Evolutionary conservation across 2,888 invertebrate genomes (phyloP).

Genomic region (Limnephilus auricula): DNA sequence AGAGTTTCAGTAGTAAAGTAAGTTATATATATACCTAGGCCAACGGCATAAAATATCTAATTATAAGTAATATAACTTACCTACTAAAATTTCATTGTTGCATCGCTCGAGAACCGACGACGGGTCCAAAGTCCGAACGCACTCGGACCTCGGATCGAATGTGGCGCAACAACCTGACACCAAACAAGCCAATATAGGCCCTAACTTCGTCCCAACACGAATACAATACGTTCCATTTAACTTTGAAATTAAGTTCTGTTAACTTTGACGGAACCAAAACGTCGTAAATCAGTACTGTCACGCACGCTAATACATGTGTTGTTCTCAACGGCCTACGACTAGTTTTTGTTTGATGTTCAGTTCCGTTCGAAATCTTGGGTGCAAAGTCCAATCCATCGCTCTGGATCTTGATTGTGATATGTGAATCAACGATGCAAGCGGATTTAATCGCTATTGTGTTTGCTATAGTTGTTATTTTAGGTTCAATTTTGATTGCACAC

Average conservation of each 20-base stretch:
- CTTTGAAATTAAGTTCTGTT: not conserved
- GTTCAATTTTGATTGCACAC: not conserved
- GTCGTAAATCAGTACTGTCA: not conserved
- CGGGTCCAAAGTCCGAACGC: slow-evolving; percentile 69
- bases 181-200: not conserved
- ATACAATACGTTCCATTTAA: not conserved
- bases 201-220: not conserved
- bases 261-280: not conserved
- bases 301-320: not conserved
- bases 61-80: slow-evolving; percentile 31
- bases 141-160: slow-evolving; percentile 33
- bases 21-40: not conserved
- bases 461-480: not conserved
- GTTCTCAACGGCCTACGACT: not conserved
- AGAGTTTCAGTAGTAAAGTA: slow-evolving; percentile 14
- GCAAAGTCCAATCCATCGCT: slow-evolving; percentile 20
- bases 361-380: slow-evolving; percentile 18
- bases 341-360: not conserved
- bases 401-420: slow-evolving; percentile 12
- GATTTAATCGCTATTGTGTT: slow-evolving; percentile 9
- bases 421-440: slow-evolving; percentile 9
- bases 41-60: not conserved
- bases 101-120: slow-evolving; percentile 50
- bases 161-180: not conserved
- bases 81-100: slow-evolving; percentile 53